Percentiles rank a stretch among this genome's conserved stretches.
phyloP scores from a whole-genome alignment of 1,140 invertebrate genomes.

The Atopsyche davidsoni region DNA sequence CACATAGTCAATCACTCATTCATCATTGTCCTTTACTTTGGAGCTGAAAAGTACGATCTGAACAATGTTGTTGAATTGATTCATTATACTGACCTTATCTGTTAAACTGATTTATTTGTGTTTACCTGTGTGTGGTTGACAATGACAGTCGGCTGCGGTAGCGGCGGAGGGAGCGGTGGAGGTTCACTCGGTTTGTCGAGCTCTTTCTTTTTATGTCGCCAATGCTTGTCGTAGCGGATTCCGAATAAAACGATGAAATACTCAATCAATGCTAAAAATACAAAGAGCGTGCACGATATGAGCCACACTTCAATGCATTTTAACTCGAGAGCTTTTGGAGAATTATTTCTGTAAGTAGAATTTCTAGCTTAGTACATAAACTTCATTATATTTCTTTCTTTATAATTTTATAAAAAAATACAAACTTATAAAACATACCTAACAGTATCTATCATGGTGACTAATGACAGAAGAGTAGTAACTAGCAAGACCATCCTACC shows the following conservation, averaged over 20 bases:
- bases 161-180: slow-evolving; percentile 35
- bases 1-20: neutral
- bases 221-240: slow-evolving; percentile 56
- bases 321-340: slow-evolving; percentile 56
- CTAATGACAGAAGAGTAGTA: slow-evolving; percentile 54
- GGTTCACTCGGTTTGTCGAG: slow-evolving; percentile 34
- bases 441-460: slow-evolving; percentile 60
- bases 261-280: slow-evolving; percentile 65
- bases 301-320: slow-evolving; percentile 70
- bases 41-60: neutral
- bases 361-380: neutral
- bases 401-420: neutral
- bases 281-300: slow-evolving; percentile 64
- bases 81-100: neutral
- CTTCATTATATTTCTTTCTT: neutral
- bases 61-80: neutral
- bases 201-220: slow-evolving; percentile 49
- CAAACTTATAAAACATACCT: slow-evolving; percentile 38
- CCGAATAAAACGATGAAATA: slow-evolving; percentile 63
- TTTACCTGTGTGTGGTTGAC: slow-evolving; percentile 42
- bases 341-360: slow-evolving; percentile 49
- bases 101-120: neutral
- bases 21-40: neutral
- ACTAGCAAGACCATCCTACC: slow-evolving; percentile 55
- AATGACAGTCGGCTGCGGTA: slow-evolving; percentile 39